Conservation (phyloP, 2,113 vertebrate genomes). For the Mobula birostris region DNA sequence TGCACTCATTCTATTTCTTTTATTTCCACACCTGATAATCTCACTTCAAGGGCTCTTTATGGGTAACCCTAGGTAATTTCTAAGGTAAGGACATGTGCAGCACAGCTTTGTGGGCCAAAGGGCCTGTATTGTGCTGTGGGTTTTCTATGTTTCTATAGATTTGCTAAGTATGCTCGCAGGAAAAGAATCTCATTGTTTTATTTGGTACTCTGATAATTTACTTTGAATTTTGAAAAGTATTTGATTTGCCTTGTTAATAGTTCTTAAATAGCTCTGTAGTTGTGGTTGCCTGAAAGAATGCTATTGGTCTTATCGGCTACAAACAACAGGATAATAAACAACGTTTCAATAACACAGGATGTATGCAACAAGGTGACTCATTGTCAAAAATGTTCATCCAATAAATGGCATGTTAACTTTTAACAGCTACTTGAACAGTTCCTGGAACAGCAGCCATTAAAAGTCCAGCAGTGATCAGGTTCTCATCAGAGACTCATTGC, state of each 20-base stretch:
- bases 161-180: too few species aligned
- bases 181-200: too few species aligned
- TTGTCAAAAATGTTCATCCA: background rate
- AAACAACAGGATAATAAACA: background rate
- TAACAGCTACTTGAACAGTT: background rate
- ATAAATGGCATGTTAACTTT: background rate
- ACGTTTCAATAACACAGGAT: background rate
- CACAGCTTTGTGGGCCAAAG: too few species aligned
- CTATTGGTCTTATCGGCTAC: background rate
- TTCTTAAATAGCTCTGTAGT: background rate
- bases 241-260: background rate
- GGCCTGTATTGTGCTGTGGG: too few species aligned
- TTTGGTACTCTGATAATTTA: too few species aligned
- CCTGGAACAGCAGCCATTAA: background rate
- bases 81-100: too few species aligned
- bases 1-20: too few species aligned
- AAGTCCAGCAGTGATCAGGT: background rate
- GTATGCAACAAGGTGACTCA: background rate
- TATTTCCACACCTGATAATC: too few species aligned
- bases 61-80: too few species aligned
- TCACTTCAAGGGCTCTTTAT: too few species aligned
- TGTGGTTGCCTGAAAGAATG: background rate
- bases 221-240: background rate
- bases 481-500: background rate
- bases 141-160: too few species aligned